These are phyloP conservation scores for Fulica atra DNA, from an alignment of 2,113 vertebrate genomes.

Conservation along the genomic window DNA sequence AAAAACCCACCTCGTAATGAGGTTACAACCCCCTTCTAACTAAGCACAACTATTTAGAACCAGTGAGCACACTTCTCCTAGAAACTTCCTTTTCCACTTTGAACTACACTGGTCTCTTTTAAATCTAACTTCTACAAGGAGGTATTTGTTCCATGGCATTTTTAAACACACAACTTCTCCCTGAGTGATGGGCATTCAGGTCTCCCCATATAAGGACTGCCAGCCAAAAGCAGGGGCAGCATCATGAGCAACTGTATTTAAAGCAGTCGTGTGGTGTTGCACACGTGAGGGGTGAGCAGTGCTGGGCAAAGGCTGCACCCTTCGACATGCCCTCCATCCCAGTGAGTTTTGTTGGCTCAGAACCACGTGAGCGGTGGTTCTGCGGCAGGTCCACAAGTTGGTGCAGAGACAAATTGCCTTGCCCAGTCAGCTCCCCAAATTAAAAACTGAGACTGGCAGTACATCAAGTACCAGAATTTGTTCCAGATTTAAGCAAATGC, in stretches of 20 bases:
- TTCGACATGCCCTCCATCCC: fast-evolving
- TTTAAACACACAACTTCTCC: too few species aligned
- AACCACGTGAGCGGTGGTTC: fast-evolving
- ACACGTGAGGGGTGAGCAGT: fast-evolving
- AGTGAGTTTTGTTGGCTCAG: neutral
- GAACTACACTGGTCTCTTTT: neutral
- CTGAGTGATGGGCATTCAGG: fast-evolving
- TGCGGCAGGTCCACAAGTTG: neutral
- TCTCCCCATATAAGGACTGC: neutral
- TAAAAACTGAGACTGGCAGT: constrained; percentile 20
- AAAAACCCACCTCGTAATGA: neutral
- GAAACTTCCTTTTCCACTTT: neutral
- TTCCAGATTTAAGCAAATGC: constrained; percentile 23
- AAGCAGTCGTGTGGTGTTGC: neutral
- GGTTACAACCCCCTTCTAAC: neutral
- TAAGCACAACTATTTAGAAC: neutral
- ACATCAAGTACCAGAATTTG: constrained; percentile 41
- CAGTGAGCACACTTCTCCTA: neutral
- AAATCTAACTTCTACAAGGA: neutral
- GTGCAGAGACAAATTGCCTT: neutral
- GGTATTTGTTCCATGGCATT: neutral
- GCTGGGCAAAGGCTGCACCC: neutral
- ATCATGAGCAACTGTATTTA: fast-evolving
- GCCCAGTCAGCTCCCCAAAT: neutral
- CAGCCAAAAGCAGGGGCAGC: neutral